A percentile compares a stretch with the other conserved stretches of the same genome.
phyloP scores from a whole-genome alignment of 2,797 vertebrate genomes.

The Pogoniulus pusillus region DNA sequence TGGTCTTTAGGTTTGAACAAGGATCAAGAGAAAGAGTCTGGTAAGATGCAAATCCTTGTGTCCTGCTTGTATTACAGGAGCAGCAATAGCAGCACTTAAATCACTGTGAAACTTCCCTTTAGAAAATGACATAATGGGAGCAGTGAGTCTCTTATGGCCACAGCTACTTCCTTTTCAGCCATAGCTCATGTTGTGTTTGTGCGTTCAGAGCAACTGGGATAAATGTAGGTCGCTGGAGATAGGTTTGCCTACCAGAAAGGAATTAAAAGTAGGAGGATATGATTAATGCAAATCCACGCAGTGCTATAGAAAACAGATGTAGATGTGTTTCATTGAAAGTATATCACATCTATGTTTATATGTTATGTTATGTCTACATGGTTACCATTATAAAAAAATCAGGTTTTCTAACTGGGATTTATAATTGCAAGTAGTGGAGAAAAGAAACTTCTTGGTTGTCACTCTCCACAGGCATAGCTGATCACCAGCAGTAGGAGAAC shows the following conservation, averaged over 20 bases:
- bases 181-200: slow-evolving; percentile 21
- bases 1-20: neutral
- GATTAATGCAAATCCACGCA: neutral
- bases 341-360: neutral
- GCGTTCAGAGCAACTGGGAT: neutral
- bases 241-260: slow-evolving; percentile 1
- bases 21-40: neutral
- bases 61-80: neutral
- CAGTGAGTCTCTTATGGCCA: slow-evolving; percentile 39
- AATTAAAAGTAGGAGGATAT: slow-evolving; percentile 51
- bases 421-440: neutral
- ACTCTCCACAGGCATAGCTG: neutral
- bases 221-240: neutral
- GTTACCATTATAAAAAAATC: slow-evolving; percentile 21
- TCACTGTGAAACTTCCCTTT: slow-evolving; percentile 33
- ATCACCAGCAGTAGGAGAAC: neutral
- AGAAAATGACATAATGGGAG: slow-evolving; percentile 55
- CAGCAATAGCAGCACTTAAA: slow-evolving; percentile 39
- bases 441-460: neutral
- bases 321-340: neutral
- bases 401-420: neutral
- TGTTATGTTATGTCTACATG: neutral
- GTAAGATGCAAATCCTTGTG: neutral
- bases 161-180: slow-evolving; percentile 31
- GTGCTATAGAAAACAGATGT: slow-evolving; percentile 43